Evolutionary conservation across 2,888 invertebrate genomes (phyloP).

Genomic region (Pristionchus exspectatus): DNA sequence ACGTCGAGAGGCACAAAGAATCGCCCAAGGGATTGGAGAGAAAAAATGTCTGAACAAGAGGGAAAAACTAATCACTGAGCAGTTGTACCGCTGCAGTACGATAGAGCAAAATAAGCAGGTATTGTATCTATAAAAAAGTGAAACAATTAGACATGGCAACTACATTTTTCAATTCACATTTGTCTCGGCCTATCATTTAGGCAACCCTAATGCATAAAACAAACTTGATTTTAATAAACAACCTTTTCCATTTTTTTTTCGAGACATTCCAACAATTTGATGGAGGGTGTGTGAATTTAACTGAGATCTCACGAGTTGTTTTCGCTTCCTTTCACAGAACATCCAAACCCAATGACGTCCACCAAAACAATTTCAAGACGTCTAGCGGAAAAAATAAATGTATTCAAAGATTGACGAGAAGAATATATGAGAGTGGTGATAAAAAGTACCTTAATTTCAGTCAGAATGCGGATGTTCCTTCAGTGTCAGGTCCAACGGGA

Average conservation of each 20-base stretch:
- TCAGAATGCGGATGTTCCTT: slow-evolving; percentile 48
- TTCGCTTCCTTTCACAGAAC: neutral
- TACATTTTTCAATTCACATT: too few species aligned
- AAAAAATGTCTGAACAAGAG: neutral
- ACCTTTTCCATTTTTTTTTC: neutral
- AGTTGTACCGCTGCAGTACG: neutral
- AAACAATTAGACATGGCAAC: too few species aligned
- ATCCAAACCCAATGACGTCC: neutral
- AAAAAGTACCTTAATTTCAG: slow-evolving; percentile 11
- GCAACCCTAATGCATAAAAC: too few species aligned
- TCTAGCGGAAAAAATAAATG: neutral
- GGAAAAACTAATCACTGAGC: too few species aligned
- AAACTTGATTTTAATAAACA: too few species aligned
- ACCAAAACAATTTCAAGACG: slow-evolving; percentile 1
- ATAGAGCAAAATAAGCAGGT: too few species aligned
- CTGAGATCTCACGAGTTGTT: neutral
- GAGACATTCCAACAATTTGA: neutral
- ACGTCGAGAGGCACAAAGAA: neutral
- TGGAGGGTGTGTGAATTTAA: neutral
- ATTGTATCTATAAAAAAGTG: too few species aligned
- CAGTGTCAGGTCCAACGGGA: slow-evolving; percentile 53
- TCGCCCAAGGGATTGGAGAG: neutral
- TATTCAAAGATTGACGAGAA: neutral
- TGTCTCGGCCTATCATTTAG: too few species aligned
- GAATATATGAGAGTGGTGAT: neutral